These are phyloP conservation scores for Acromyrmex echinatior DNA, from an alignment of 1,140 invertebrate species.

Conservation along the genomic window DNA sequence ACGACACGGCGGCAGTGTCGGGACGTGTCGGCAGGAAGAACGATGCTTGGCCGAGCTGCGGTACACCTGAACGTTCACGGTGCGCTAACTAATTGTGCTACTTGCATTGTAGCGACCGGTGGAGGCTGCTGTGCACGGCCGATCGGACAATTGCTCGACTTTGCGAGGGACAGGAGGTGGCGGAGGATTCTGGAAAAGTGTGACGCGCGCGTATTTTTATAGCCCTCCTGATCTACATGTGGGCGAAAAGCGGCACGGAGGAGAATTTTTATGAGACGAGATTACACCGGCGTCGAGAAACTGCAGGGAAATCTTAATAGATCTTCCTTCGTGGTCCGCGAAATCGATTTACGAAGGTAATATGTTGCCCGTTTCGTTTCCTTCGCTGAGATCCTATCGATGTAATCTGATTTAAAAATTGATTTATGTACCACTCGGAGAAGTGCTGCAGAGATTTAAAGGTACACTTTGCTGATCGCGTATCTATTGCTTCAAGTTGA, in stretches of 20 bases:
- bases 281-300: not conserved
- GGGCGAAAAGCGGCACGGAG: constrained; percentile 37
- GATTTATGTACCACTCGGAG: not conserved
- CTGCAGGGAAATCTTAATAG: not conserved
- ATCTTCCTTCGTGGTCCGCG: not conserved
- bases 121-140: constrained; percentile 39
- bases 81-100: constrained; percentile 61
- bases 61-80: constrained; percentile 52
- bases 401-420: not conserved
- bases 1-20: not conserved
- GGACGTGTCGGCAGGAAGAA: not conserved
- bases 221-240: constrained; percentile 45
- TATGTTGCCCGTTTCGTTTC: not conserved
- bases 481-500: not conserved
- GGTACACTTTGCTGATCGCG: not conserved
- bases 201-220: constrained; percentile 62
- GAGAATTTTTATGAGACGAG: not conserved
- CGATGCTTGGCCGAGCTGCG: not conserved
- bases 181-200: constrained; percentile 55
- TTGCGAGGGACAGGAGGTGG: constrained; percentile 17
- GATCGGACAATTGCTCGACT: constrained; percentile 59
- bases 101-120: constrained; percentile 29
- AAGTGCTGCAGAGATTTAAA: not conserved
- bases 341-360: not conserved
- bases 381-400: not conserved